Evolutionary conservation across 2,797 vertebrate species (phyloP).

Genomic region (Pantherophis alleghaniensis): DNA sequence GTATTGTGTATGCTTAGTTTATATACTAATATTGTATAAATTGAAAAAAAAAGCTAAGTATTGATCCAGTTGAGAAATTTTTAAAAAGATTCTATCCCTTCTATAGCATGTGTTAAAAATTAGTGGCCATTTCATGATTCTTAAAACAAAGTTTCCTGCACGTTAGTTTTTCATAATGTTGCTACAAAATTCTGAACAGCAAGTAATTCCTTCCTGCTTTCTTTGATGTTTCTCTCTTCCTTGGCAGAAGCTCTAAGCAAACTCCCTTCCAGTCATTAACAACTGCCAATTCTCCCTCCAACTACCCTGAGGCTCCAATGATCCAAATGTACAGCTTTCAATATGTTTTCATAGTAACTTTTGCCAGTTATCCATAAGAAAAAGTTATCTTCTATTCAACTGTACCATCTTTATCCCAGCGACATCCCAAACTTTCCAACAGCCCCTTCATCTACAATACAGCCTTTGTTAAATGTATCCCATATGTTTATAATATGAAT

Average conservation of each 20-base stretch:
- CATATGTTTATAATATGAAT: background rate
- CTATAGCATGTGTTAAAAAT: constrained; percentile 27
- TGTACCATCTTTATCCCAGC: background rate
- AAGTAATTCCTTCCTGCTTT: constrained; percentile 41
- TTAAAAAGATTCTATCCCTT: background rate
- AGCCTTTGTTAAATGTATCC: background rate
- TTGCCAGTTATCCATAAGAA: background rate
- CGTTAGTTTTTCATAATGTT: constrained; percentile 14
- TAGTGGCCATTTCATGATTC: constrained; percentile 23
- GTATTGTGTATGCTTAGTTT: background rate
- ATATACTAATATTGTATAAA: background rate
- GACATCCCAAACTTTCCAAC: background rate
- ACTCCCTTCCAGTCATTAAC: background rate
- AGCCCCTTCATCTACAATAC: background rate
- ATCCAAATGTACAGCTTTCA: background rate
- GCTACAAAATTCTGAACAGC: constrained; percentile 7
- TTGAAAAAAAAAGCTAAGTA: background rate
- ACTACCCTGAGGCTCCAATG: background rate
- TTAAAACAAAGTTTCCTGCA: constrained; percentile 22
- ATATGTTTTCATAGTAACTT: constrained; percentile 4
- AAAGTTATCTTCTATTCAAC: background rate
- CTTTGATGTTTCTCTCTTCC: constrained; percentile 32
- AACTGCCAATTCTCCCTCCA: constrained; percentile 10
- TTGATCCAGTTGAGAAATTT: background rate
- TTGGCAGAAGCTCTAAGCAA: constrained; percentile 11